Conservation (phyloP, 2,888 invertebrate genomes). For the Scaptomyza cyrtandrae region DNA sequence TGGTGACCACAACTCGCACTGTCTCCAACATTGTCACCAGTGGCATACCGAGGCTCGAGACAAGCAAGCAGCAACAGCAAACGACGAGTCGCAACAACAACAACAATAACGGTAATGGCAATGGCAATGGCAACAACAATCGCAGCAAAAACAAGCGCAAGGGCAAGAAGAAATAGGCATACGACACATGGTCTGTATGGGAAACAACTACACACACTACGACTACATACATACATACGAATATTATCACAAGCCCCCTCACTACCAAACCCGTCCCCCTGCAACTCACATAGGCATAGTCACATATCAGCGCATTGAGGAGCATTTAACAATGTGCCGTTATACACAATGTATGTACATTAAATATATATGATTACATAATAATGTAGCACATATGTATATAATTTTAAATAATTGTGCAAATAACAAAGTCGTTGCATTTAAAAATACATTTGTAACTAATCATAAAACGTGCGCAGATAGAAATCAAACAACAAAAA, state of each 20-base stretch:
- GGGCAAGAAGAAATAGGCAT: slow-evolving; percentile 75
- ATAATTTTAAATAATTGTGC: slow-evolving; percentile 68
- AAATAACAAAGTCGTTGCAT: slow-evolving; percentile 71
- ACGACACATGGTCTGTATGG: slow-evolving; percentile 60
- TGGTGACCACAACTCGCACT: slow-evolving; percentile 82
- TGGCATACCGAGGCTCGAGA: slow-evolving; percentile 79
- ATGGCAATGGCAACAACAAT: slow-evolving; percentile 53
- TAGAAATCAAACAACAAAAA: slow-evolving; percentile 23
- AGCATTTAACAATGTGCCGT: slow-evolving; percentile 38
- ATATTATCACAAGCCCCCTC: slow-evolving; percentile 28
- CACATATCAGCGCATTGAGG: slow-evolving; percentile 58
- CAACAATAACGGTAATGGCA: slow-evolving; percentile 29
- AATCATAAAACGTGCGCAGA: slow-evolving; percentile 57
- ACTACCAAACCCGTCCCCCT: slow-evolving; percentile 13
- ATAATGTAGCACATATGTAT: slow-evolving; percentile 37
- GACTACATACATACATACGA: slow-evolving; percentile 17
- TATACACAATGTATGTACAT: slow-evolving; percentile 38
- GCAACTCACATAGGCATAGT: slow-evolving; percentile 21
- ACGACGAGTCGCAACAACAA: slow-evolving; percentile 37
- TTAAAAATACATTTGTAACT: slow-evolving; percentile 80
- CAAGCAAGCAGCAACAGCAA: slow-evolving; percentile 42
- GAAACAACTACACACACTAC: slow-evolving; percentile 20
- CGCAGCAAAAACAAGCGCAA: slow-evolving; percentile 77
- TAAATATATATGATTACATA: slow-evolving; percentile 31
- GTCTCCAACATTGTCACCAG: slow-evolving; percentile 82